A percentile compares a stretch with the other conserved stretches of the same genome.
These are phyloP conservation scores for Euura saliciscinereae DNA, from an alignment of 1,140 invertebrate genomes.

Conservation along the genomic window DNA sequence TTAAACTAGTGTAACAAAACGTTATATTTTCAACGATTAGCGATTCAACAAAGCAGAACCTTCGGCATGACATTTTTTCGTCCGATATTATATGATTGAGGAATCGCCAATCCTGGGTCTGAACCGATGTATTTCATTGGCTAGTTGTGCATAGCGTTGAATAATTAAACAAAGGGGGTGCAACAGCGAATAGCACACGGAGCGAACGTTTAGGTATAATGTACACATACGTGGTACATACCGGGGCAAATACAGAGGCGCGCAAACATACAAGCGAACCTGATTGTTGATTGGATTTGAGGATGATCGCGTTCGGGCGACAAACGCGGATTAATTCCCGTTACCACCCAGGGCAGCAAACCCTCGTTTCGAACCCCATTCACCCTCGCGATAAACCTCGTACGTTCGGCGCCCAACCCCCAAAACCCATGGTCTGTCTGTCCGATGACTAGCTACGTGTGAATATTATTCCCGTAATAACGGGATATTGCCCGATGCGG, in stretches of 20 bases:
- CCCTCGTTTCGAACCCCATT: background rate
- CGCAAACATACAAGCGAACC: conserved; percentile 6
- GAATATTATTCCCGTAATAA: conserved; percentile 1
- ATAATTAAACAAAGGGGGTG: background rate
- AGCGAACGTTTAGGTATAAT: no score
- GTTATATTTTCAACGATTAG: background rate
- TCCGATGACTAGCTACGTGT: background rate
- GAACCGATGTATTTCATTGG: background rate
- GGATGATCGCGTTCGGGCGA: conserved; percentile 6
- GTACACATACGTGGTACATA: no score
- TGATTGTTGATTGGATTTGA: conserved; percentile 7
- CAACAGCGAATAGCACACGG: no score
- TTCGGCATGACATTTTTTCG: no score
- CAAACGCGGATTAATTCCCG: conserved; percentile 6
- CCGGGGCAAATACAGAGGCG: background rate
- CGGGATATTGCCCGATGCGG: background rate
- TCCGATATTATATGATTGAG: background rate
- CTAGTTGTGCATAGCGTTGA: background rate
- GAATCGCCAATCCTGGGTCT: background rate
- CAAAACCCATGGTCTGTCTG: background rate
- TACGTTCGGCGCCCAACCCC: background rate
- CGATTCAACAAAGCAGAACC: no score
- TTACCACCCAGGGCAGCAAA: background rate
- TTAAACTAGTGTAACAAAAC: background rate
- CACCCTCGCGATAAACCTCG: background rate